Conservation (phyloP, 1,140 invertebrate species). For the Adoxophyes honmai region DNA sequence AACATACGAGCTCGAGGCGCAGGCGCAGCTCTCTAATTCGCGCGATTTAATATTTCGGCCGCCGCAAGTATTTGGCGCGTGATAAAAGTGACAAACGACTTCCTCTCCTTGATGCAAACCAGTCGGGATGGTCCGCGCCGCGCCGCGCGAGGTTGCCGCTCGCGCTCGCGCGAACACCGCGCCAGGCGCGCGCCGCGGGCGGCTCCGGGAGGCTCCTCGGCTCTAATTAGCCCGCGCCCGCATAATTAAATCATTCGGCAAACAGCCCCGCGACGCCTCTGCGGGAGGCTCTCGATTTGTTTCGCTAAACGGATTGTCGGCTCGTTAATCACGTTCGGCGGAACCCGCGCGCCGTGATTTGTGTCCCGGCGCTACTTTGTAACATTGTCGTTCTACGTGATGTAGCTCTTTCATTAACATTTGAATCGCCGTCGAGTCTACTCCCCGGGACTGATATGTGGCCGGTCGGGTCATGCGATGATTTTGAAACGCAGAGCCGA, state of each 20-base stretch:
- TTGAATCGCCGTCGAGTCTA: no score
- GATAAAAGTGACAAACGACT: slow-evolving; percentile 16
- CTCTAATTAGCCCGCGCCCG: neutral
- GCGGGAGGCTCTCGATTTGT: neutral
- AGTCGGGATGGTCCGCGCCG: neutral
- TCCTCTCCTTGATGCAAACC: slow-evolving; percentile 15
- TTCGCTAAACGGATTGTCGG: no score
- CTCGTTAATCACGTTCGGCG: neutral
- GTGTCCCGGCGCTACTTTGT: neutral
- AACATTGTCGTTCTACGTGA: no score
- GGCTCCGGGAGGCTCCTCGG: neutral
- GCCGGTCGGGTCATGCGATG: neutral
- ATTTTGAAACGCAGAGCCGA: neutral
- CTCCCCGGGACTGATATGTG: neutral
- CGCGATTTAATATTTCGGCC: slow-evolving; percentile 8
- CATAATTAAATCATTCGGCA: neutral
- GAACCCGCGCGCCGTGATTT: neutral
- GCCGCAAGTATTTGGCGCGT: slow-evolving; percentile 13
- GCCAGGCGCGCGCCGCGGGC: neutral
- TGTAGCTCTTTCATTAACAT: no score
- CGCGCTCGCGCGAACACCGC: no score
- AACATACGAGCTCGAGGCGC: no score
- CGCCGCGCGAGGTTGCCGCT: neutral
- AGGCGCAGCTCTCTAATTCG: neutral
- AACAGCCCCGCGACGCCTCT: neutral